Evolutionary conservation across 2,113 vertebrate genomes (phyloP), one percentile per base, ranked within the genome.

Genomic region (Glareola pratincola): DNA sequence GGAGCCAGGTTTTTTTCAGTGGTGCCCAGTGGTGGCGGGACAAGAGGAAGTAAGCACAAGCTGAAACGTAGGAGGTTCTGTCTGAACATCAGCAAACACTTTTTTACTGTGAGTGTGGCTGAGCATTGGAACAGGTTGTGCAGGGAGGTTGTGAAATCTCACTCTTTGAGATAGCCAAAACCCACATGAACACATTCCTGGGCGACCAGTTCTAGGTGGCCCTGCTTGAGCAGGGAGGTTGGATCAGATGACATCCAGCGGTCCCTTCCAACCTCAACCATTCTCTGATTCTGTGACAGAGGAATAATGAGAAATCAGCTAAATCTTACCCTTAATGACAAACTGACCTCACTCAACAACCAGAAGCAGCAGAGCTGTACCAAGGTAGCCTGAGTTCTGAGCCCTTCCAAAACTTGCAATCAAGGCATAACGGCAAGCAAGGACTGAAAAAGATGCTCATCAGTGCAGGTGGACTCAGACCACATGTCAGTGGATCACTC

Each of bases 401-500:
- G 4, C 8, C 5, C 3, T 41, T 86, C 53, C 30, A 74, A 69
- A 83, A 50, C 48, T 60, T 59, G 3, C 10, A 17, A 1, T 15
- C 27, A 39, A 79, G n/a, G 8, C 11, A 41, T 8, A 56, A 17
- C 0, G 8, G 18, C 11, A 79, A 56, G 45, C 24, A 71, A 53
- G 39, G 67, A 4, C 7, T 66, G 45, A 17, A 62, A 67, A 60
- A 66, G 24, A 5, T 67, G 29, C 34, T 67, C 41, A 2, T 22
- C 36, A 18, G 20, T 37, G 37, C 71, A 47, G 47, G 26, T 29
- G 64, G 22, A 37, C 34, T 64, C 36, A 47, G 39, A 18, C 24
- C n/a, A 43, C 13, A 36, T 0, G 0, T 7, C 23, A 45, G 8
- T 0, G 3, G 43, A 39, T 24, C 20, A 9, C 32, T 18, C 48